Percentiles rank a stretch among this genome's conserved stretches.
phyloP scores from a whole-genome alignment of 2,888 invertebrate species.

The Hirtodrosophila confusa region DNA sequence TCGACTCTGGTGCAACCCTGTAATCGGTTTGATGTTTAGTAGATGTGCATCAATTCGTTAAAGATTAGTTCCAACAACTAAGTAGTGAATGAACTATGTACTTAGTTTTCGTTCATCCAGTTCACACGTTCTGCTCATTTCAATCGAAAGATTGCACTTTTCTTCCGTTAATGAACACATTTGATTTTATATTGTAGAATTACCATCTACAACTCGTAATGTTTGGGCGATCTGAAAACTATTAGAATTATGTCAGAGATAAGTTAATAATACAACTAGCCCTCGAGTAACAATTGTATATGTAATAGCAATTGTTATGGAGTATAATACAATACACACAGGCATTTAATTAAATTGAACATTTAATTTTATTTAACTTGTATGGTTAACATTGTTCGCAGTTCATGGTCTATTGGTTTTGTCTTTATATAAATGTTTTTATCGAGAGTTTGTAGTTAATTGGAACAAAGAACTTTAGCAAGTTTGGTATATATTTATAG shows the following conservation, averaged over 20 bases:
- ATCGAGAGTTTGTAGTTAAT: slow-evolving; percentile 50
- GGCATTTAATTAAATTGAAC: slow-evolving; percentile 64
- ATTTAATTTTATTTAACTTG: slow-evolving; percentile 75
- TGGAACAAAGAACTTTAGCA: slow-evolving; percentile 71
- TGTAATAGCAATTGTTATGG: too few species aligned
- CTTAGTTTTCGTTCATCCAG: too few species aligned
- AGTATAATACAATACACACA: slow-evolving; percentile 18
- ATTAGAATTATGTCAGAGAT: too few species aligned
- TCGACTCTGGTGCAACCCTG: slow-evolving; percentile 20
- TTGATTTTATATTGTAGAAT: too few species aligned
- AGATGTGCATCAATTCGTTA: too few species aligned
- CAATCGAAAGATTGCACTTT: too few species aligned
- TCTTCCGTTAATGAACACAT: too few species aligned
- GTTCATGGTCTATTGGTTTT: slow-evolving; percentile 73
- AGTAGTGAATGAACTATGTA: too few species aligned
- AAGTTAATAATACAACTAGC: too few species aligned
- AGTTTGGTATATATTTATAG: slow-evolving; percentile 48
- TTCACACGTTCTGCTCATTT: too few species aligned
- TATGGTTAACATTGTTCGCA: slow-evolving; percentile 70
- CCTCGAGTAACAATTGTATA: not conserved
- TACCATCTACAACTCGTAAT: too few species aligned
- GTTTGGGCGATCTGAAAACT: not conserved
- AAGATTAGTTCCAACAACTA: too few species aligned
- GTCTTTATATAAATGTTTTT: slow-evolving; percentile 64
- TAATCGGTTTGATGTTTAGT: not conserved